Percentiles rank a stretch among this genome's conserved stretches.
Conservation (phyloP, 1,140 invertebrate genomes). For the Drosophila hydei region DNA sequence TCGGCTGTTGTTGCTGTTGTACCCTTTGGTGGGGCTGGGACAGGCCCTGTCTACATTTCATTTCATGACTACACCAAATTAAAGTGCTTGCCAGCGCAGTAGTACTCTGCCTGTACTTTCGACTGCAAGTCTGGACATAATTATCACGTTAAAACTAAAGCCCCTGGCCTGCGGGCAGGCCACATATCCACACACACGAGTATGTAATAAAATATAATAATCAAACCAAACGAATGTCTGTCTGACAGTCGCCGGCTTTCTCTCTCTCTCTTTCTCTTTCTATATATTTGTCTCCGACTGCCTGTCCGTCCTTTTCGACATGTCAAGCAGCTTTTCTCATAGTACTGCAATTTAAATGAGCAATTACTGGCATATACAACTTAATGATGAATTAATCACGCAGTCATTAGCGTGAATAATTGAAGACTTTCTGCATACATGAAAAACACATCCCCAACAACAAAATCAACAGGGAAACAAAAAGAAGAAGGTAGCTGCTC, state of each 20-base stretch:
- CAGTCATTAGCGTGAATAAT: conserved; percentile 74
- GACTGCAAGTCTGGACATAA: conserved; percentile 54
- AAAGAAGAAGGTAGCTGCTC: conserved; percentile 24
- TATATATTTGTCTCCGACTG: background rate
- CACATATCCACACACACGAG: conserved; percentile 2
- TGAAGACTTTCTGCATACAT: conserved; percentile 38
- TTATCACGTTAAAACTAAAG: conserved; percentile 57
- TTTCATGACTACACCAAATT: conserved; percentile 72
- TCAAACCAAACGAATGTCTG: background rate
- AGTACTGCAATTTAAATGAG: conserved; percentile 68
- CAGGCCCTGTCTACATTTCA: conserved; percentile 34
- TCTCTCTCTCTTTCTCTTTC: background rate
- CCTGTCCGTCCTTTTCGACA: background rate
- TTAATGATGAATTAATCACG: conserved; percentile 64
- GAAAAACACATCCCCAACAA: conserved; percentile 15
- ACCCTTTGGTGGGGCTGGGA: conserved; percentile 1
- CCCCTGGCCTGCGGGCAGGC: background rate
- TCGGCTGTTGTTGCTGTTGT: background rate
- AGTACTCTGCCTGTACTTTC: conserved; percentile 3
- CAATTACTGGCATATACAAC: conserved; percentile 67
- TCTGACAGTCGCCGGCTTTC: background rate
- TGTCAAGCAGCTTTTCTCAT: conserved; percentile 35
- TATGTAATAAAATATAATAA: conserved; percentile 15
- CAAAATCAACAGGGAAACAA: conserved; percentile 40
- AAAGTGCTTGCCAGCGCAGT: conserved; percentile 41